Base-by-base conservation (phyloP, 2,113 vertebrate genomes). In the Oxygymnocypris stewartii region DNA sequence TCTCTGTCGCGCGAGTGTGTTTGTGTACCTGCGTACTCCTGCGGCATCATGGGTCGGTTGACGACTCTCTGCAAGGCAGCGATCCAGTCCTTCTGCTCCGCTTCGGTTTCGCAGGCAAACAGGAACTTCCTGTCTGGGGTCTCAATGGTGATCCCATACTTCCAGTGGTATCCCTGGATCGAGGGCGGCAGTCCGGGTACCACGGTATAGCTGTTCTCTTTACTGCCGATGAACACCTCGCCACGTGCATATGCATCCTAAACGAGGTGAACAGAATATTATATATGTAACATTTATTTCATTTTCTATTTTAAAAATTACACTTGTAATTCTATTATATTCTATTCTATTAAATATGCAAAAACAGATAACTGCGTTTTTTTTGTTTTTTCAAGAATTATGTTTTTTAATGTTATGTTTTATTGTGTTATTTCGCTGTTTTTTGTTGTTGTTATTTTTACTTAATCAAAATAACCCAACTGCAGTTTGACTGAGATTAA, bases 151-250 rank as follows among this genome's bases (percentile, higher is more conserved):
- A 99, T 97, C 69, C 98, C 98, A 0, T 97, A 94, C 65, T 94
- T 97, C 97, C 97, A 99, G 93, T 96, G 98, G 86, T 97, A 93
- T 59, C 97, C 97, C 93, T 98, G 98, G 0, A 94, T 97, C 88
- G 96, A 92, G 0, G 96, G 92, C 0, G 98, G 98, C 86, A 99
- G 94, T 14, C 97, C 97, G 0, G 96, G 88, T 87, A 97, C 91
- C 51, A 98, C 97, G 0, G 95, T 96, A 94, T 99, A 99, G 92
- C 96, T 96, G 86, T 97, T 97, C 82, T 99, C 98, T 87, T 96
- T 97, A 89, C 97, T 98, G 88, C 98, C 98, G 0, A 99, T 99
- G 91, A 99, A 99, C 75, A 99, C 98, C 83, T 99, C 98, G 1
- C 98, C 98, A 0, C 97, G 93, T 42, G 98, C 97, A 1, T 97